Percentiles rank a stretch among this genome's conserved stretches.
Evolutionary conservation across 2,888 invertebrate species (phyloP).

Genomic region (Lydus trimaculatus): DNA sequence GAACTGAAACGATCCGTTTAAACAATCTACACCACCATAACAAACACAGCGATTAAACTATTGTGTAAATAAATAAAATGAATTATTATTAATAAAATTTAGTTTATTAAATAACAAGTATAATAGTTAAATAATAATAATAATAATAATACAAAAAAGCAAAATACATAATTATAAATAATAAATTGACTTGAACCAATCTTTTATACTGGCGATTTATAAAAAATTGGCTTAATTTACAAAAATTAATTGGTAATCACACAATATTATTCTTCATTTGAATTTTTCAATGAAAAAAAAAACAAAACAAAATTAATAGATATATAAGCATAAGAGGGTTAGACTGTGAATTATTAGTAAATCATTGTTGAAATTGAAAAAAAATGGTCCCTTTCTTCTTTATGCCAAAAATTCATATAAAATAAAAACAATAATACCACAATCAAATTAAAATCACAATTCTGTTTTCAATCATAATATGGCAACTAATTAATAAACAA

Average conservation of each 20-base stretch:
- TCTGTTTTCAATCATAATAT: conserved; percentile 46
- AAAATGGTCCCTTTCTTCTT: conserved; percentile 57
- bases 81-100: conserved; percentile 57
- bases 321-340: conserved; percentile 39
- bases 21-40: conserved; percentile 28
- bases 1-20: conserved; percentile 45
- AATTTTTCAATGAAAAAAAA: neutral
- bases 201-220: conserved; percentile 56
- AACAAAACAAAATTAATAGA: conserved; percentile 31
- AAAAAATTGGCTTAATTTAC: conserved; percentile 46
- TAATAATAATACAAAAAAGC: conserved; percentile 57
- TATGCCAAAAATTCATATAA: conserved; percentile 41
- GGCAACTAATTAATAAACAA: conserved; percentile 49
- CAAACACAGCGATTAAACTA: conserved; percentile 14
- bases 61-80: neutral
- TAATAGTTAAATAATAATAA: conserved; percentile 55
- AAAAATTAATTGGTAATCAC: conserved; percentile 52
- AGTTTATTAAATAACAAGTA: conserved; percentile 60
- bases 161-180: conserved; percentile 47
- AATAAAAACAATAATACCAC: conserved; percentile 37
- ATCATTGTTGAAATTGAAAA: conserved; percentile 45
- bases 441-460: conserved; percentile 35
- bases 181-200: conserved; percentile 46
- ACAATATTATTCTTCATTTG: conserved; percentile 34
- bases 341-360: conserved; percentile 53